Evolutionary conservation across 2,797 vertebrate species (phyloP), one percentile per base, ranked within the genome.

Genomic region (Enoplosus armatus): DNA sequence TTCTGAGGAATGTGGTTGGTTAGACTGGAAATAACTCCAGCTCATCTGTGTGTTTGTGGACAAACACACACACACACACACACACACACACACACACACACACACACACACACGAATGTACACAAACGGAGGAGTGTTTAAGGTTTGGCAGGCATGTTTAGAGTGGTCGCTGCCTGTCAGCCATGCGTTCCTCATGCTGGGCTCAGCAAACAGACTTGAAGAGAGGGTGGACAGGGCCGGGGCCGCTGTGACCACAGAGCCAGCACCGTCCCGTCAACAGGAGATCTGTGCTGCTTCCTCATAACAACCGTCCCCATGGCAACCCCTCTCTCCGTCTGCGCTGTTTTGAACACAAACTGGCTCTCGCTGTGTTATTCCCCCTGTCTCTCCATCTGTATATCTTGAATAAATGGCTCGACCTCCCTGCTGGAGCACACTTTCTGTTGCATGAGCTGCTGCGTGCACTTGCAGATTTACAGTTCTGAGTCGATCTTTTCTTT

Each of bases 231-330:
- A 77, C 33, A 1, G 80, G 48, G 58, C 79, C 26, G 24, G 24
- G 27, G 64, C 60, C 68, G 1, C 77, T 4, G 55, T 26, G 68
- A 74, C 86, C 83, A 22, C 85, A 76, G 82, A 75, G 77, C 67
- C 48, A 27, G 61, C 82, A 68, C 64, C 22, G 24, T 80, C 89
- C 88, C 84, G 60, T 89, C 87, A 88, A 90, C 90, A 81, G 71
- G 72, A 88, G 83, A 79, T 87, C 87, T 83, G 62, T 58, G 4
- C 87, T 75, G 75, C 80, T 78, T 91, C 87, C 86, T 92, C 90
- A 79, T 91, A 91, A 93, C 93, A 94, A 86, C 94, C 80, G 77
- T 95, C 90, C 76, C 95, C 92, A 94, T 95, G 91, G 92, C 89
- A 94, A 96, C 94, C 35, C 79, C 82, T 90, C 90, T 90, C 90